Conservation (phyloP, 2,797 vertebrate species). For the Ctenopoma multispine region DNA sequence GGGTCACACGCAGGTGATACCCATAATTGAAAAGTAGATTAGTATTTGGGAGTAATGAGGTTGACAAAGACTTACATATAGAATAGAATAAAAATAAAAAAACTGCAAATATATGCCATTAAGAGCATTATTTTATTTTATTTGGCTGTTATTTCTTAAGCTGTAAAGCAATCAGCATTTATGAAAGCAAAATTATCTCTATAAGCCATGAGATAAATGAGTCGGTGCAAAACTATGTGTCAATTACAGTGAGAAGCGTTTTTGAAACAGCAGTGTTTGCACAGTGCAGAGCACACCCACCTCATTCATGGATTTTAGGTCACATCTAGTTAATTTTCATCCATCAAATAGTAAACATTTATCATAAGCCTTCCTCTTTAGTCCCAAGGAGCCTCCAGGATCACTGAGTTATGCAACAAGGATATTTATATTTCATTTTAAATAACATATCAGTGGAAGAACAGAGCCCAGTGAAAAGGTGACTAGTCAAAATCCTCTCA, state of each 20-base stretch:
- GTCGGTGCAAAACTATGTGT: neutral
- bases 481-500: neutral
- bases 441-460: conserved; percentile 4
- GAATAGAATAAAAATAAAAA: no score
- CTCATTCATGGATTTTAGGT: conserved; percentile 19
- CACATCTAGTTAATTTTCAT: neutral
- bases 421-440: neutral
- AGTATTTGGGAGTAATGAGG: neutral
- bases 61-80: no score
- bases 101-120: neutral
- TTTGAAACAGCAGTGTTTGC: no score
- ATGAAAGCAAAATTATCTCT: neutral
- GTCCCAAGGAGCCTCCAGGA: neutral
- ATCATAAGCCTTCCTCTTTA: neutral
- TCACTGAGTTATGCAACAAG: neutral
- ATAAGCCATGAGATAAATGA: neutral
- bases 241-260: no score
- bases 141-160: no score
- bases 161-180: neutral
- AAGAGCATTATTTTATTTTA: neutral
- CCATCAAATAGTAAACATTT: conserved; percentile 1
- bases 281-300: neutral
- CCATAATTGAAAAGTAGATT: neutral
- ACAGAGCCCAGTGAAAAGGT: neutral
- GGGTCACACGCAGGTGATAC: neutral